Conservation (phyloP, 2,797 vertebrate species). For the Rhincodon typus region DNA sequence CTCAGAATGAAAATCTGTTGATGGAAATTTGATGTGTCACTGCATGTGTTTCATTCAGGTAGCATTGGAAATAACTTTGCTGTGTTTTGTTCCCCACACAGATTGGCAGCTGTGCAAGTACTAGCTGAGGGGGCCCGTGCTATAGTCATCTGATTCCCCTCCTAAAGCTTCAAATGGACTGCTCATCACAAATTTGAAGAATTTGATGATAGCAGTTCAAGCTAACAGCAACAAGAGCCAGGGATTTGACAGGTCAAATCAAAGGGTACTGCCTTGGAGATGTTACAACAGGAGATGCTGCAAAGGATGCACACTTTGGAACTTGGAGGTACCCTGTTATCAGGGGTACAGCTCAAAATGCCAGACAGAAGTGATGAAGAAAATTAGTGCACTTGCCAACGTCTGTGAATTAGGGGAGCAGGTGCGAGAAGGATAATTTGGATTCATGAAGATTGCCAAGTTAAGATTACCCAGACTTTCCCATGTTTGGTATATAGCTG, state of each 20-base stretch:
- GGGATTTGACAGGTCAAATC: neutral
- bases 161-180: neutral
- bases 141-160: neutral
- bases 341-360: neutral
- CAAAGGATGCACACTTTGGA: neutral
- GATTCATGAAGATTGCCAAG: conserved; percentile 1
- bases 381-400: neutral
- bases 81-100: neutral
- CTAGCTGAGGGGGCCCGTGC: neutral
- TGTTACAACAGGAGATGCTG: neutral
- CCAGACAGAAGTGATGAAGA: neutral
- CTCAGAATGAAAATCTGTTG: neutral
- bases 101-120: neutral
- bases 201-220: neutral
- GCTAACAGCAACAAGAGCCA: neutral
- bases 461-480: neutral
- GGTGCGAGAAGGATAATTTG: neutral
- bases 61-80: neutral
- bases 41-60: neutral
- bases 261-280: neutral
- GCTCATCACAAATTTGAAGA: neutral
- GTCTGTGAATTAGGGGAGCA: neutral
- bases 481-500: neutral
- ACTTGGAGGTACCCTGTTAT: neutral
- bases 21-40: neutral